Percentiles rank a stretch among this genome's conserved stretches.
Evolutionary conservation across 2,797 vertebrate species (phyloP).

Genomic region (Chaetodon trifasciatus): DNA sequence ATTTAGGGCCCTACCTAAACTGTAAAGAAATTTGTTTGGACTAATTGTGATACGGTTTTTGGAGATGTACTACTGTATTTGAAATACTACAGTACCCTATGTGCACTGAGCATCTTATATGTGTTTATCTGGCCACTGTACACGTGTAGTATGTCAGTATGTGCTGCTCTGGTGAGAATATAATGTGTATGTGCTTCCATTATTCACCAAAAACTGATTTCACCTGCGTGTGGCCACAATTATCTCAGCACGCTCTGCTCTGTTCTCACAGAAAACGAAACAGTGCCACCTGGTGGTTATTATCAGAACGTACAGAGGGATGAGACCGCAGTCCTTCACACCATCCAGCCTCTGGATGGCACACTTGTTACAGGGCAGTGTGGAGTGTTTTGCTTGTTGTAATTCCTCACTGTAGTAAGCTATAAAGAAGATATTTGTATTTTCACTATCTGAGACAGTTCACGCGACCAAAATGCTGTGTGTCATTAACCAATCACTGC

Average conservation of each 20-base stretch:
- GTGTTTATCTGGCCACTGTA: not conserved
- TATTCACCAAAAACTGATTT: not conserved
- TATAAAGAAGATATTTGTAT: not conserved
- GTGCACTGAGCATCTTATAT: not conserved
- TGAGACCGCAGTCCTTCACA: not conserved
- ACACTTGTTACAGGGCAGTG: not conserved
- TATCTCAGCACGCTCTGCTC: too few relatives aligned
- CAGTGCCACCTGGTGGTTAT: slow-evolving; percentile 52
- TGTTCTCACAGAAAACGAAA: not conserved
- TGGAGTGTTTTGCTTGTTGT: not conserved
- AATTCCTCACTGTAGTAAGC: not conserved
- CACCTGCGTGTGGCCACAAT: not conserved
- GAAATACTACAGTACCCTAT: not conserved
- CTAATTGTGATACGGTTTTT: not conserved
- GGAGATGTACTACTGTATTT: not conserved
- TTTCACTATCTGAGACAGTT: not conserved
- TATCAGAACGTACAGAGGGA: not conserved
- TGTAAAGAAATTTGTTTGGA: not conserved
- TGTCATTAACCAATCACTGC: not conserved
- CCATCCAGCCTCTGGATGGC: slow-evolving; percentile 46
- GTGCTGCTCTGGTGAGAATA: not conserved
- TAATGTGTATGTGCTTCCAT: not conserved
- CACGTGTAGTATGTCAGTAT: not conserved
- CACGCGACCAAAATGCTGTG: not conserved
- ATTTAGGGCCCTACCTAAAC: too few relatives aligned